Conservation (phyloP, 2,113 vertebrate genomes). For the Rostratula benghalensis region DNA sequence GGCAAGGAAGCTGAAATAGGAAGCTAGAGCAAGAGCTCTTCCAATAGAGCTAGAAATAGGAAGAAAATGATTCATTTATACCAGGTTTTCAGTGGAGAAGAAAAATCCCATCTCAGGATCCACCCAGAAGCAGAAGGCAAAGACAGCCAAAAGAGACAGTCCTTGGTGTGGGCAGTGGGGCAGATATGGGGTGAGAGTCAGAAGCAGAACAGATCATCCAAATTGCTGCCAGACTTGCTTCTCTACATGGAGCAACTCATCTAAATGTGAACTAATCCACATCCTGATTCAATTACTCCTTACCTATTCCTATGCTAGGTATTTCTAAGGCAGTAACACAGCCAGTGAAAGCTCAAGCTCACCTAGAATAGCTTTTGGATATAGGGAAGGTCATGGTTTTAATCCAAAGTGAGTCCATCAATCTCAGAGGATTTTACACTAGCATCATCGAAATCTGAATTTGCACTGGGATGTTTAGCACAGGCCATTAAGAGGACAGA, state of each 20-base stretch:
- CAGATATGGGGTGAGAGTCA: not conserved
- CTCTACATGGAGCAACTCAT: not conserved
- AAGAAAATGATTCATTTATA: not conserved
- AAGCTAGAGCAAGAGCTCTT: not conserved
- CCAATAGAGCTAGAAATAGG: not conserved
- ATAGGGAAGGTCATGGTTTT: not conserved
- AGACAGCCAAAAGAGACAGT: not conserved
- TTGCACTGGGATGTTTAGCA: not conserved
- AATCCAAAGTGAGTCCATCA: not conserved
- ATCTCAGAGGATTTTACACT: not conserved
- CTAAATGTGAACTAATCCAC: not conserved
- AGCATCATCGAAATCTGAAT: not conserved
- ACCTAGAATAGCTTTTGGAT: not conserved
- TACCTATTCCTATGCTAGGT: not conserved
- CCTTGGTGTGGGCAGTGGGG: not conserved
- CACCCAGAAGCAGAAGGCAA: not conserved
- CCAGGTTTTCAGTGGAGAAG: not conserved
- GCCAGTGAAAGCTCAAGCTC: not conserved
- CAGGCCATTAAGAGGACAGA: not conserved
- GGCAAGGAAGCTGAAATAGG: not conserved
- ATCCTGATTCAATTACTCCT: not conserved
- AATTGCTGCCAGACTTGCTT: not conserved
- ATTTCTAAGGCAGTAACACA: not conserved
- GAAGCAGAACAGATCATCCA: not conserved
- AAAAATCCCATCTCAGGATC: not conserved